These are phyloP conservation scores for Leptodactylus fallax DNA, from an alignment of 2,797 vertebrate species.

Conservation along the genomic window DNA sequence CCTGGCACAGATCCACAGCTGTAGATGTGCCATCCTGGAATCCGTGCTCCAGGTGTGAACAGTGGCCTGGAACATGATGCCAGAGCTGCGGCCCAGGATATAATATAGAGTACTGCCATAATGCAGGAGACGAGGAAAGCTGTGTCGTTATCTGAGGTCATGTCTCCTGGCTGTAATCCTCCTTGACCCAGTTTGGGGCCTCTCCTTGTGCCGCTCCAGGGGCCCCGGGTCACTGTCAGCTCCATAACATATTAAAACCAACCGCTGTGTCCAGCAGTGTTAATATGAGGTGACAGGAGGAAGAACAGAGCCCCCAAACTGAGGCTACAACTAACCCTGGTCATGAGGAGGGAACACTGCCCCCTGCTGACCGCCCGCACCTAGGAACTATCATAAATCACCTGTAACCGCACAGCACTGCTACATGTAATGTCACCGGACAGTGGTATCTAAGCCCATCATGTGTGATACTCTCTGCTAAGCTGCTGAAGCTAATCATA, in stretches of 20 bases:
- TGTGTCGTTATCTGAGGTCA: no score
- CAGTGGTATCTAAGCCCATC: background rate
- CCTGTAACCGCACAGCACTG: background rate
- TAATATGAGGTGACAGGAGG: constrained; percentile 28
- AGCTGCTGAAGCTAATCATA: no score
- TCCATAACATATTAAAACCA: background rate
- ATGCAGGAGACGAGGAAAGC: background rate
- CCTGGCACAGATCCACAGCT: background rate
- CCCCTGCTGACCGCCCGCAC: background rate
- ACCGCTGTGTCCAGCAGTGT: background rate
- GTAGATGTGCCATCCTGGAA: background rate
- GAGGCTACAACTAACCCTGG: background rate
- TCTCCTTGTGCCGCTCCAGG: background rate
- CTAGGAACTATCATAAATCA: no score
- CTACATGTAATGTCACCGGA: background rate
- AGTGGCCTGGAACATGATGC: background rate
- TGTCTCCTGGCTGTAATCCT: background rate
- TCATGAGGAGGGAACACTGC: no score
- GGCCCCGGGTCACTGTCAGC: background rate
- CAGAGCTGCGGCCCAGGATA: background rate
- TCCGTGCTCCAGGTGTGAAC: background rate
- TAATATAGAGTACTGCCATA: no score
- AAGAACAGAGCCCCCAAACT: background rate
- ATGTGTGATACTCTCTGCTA: no score
- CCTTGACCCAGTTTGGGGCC: constrained; percentile 6